phyloP scores from a whole-genome alignment of 2,797 vertebrate species.

The Pseudopleuronectes americanus region DNA sequence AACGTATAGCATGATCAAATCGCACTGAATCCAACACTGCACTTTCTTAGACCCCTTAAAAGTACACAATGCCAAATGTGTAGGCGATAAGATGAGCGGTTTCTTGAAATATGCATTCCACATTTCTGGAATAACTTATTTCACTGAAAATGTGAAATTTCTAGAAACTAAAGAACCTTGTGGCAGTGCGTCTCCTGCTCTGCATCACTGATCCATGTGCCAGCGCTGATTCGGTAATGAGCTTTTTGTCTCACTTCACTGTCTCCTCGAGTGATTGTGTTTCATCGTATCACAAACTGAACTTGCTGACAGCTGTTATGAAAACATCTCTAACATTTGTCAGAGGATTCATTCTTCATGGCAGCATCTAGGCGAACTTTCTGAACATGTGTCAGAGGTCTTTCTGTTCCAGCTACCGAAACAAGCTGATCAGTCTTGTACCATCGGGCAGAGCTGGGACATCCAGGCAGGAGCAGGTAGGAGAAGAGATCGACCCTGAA shows the following conservation, averaged over 20 bases:
- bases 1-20: too few species aligned
- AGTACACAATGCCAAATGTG: too few species aligned
- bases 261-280: slow-evolving; percentile 27
- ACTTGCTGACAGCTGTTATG: slow-evolving; percentile 41
- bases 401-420: slow-evolving; percentile 27
- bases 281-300: slow-evolving; percentile 35
- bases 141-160: neutral
- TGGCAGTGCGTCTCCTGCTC: slow-evolving; percentile 20
- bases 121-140: too few species aligned
- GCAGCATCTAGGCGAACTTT: slow-evolving; percentile 21
- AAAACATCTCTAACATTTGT: slow-evolving; percentile 31
- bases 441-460: slow-evolving; percentile 25
- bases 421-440: slow-evolving; percentile 32
- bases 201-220: slow-evolving; percentile 41
- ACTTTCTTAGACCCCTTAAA: too few species aligned
- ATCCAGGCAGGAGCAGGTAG: slow-evolving; percentile 22
- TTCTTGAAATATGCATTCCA: too few species aligned
- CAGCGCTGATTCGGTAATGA: slow-evolving; percentile 51
- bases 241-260: slow-evolving; percentile 52
- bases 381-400: neutral
- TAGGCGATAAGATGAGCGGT: too few species aligned
- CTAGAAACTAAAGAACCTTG: slow-evolving; percentile 4
- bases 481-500: slow-evolving; percentile 32
- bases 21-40: too few species aligned
- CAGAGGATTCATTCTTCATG: slow-evolving; percentile 9